Base-by-base conservation (phyloP, 2,113 vertebrate genomes). In the Cynoglossus semilaevis region DNA sequence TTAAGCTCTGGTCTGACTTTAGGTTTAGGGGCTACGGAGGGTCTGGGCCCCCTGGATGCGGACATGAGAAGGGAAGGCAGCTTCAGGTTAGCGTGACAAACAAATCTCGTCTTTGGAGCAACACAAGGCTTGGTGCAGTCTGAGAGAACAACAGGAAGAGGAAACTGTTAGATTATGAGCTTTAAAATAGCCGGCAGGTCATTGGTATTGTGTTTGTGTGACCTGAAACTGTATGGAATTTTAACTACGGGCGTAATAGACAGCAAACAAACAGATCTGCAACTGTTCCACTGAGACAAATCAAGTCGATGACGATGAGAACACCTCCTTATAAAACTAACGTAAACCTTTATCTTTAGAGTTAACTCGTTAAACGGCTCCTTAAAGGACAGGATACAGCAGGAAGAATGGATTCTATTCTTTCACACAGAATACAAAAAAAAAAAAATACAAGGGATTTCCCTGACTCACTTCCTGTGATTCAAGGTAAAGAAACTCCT, bases 1-100 rank as follows among this genome's bases (percentile, higher is more conserved):
- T 94, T 92, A 0, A 72, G 48, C 44, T 91, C 85, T 51, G 71
- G 46, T 3, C 85, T 81, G 64, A 95, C 78, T 85, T 90, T 93
- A 56, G 95, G 95, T 85, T 97, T 97, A 0, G 94, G 95, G 71
- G 95, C 94, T 3, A 98, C 89, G 29, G 89, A 94, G 58, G 94
- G 95, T 77, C 96, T 98, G 1, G 92, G 92, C 45, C 93, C 92
- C 84, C 93, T 91, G 35, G 89, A 81, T 88, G 88, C 80, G 67
- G 92, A 88, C 74, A 85, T 77, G 47, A 91, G 84, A 17, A 90
- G 92, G 8, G 91, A 82, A 63, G 89, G 85, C 58, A 89, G 89
- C 80, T 80, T 93, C 59, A 91, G 86, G 36, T 80, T 83, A 74
- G 88, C 73, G 44, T 90, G 86, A 82, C 88, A 77, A 17, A 87